Evolutionary conservation across 1,140 invertebrate species (phyloP), one percentile per base, ranked within the genome.

Genomic region (Neodiprion pinetum): DNA sequence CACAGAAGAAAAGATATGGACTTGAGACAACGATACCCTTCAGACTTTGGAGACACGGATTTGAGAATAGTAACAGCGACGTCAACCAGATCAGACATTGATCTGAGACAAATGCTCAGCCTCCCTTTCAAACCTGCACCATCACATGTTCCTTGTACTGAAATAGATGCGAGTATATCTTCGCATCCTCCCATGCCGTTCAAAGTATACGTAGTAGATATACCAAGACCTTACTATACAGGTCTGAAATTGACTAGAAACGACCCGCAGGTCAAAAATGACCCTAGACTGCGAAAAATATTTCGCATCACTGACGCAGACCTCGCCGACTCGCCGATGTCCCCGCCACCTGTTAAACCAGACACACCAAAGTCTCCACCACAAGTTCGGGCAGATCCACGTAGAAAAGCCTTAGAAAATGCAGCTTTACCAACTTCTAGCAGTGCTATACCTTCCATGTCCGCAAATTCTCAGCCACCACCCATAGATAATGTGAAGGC

Each of bases 101-200:
- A 95, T 85, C 89, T 95, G 70, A 89, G 95, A n/a, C 89, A 90
- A 48, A 87, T 88, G 82, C 82, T 94, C 74, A 90, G 90, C 48
- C 81, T 95, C 72, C 94, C 94, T 1, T 95, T 96, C 78, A 94
- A 95, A 83, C 92, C 94, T 1, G 91, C 92, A 65, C 93, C 93
- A 14, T 92, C 95, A 74, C 95, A 95, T 78, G 90, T 93, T 17
- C 94, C 95, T 2, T 95, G 95, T 48, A 95, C 92, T 1, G 95
- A 96, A 88, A 96, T 97, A 72, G 93, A 96, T 81, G 95, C 94
- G 8, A 95, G 94, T 11, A 90, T 95, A 48, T 92, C 91, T 48
- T 93, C 93, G 70, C 95, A 96, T 87, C 91, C 92, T 0, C 93
- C 93, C 1, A 92, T 95, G 48, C 78, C 85, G 1, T 96, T 94